Conservation (phyloP, 2,797 vertebrate genomes). For the Phataginus tricuspis region DNA sequence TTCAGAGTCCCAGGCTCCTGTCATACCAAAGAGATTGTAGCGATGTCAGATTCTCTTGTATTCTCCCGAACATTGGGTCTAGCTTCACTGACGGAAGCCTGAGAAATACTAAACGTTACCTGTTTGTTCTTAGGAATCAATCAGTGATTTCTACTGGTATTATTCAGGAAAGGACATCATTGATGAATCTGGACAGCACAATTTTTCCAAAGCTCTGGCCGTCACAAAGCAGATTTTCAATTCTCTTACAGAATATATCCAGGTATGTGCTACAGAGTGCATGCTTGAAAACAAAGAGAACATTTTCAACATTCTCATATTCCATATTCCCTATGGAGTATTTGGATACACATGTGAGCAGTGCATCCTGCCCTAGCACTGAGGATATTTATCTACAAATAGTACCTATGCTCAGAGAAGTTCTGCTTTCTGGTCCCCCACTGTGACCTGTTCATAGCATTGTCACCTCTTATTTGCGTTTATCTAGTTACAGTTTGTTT, state of each 20-base stretch:
- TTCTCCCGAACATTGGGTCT: background rate
- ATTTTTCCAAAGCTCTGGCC: constrained; percentile 97
- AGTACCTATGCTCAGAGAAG: no score
- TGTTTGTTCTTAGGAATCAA: constrained; percentile 92
- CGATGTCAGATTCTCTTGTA: background rate
- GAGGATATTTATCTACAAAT: background rate
- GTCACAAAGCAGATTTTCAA: constrained; percentile 99
- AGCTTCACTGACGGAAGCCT: background rate
- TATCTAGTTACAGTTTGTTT: background rate
- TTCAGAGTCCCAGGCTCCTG: background rate
- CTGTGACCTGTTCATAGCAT: background rate
- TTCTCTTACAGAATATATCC: constrained; percentile 99
- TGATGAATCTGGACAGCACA: constrained; percentile 97
- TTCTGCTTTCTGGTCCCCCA: no score
- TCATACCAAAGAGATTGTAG: background rate
- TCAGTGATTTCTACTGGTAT: constrained; percentile 99
- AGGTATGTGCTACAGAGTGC: constrained; percentile 87
- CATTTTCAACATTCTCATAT: background rate
- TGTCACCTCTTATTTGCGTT: background rate
- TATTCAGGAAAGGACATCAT: constrained; percentile 98
- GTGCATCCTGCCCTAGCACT: background rate
- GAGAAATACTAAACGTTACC: constrained; percentile 44
- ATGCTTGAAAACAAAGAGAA: background rate
- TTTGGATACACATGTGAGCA: no score
- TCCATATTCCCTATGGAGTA: background rate